Base-by-base conservation (phyloP, 1,140 invertebrate genomes). In the Psix sp. region DNA sequence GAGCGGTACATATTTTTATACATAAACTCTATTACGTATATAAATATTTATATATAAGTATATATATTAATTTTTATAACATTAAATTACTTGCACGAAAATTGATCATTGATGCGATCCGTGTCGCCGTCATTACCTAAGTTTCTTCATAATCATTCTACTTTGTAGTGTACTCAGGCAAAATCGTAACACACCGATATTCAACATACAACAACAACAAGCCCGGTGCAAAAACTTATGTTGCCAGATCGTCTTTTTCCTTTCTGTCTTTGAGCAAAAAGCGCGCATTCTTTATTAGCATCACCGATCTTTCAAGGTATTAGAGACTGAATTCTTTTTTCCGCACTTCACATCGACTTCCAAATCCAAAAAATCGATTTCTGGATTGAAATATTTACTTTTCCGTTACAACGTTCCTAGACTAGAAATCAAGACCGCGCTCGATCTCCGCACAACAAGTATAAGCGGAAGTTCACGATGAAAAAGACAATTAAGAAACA, bases 371-470 rank as follows among this genome's bases (percentile, higher is more conserved):
- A 7, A 5, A 16, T 29, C 26, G 36, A 17, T 39, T 39, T 17
- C 7, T 1, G 11, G 36, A 3, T 38, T 39, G 14, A 18, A 17
- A 10, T 29, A 7, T 29, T 29, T n/a, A 17, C 11, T 49, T 35
- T 35, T 33, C 33, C 13, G 14, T 3, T 52, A 39, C 48, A 52
- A 31, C 48, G 29, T 60, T 73, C 20, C 54, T 54, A 73, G 70
- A 73, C 70, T 73, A 73, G 70, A 73, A 56, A 60, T 60, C 9
- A 43, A 56, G 60, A 35, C 31, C 33, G 31, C 38, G 51, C 48
- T 42, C 39, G 38, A 54, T 35, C 33, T 18, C 26, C 24, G 51
- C 43, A 36, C 36, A 48, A 48, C 36, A n/a, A 57, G 14, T 26
- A 13, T 39, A 68, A 68, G 21, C 35, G 14, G 18, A 68, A 45